Base-by-base conservation (phyloP, 2,113 vertebrate species). In the Eurystomus gularis region DNA sequence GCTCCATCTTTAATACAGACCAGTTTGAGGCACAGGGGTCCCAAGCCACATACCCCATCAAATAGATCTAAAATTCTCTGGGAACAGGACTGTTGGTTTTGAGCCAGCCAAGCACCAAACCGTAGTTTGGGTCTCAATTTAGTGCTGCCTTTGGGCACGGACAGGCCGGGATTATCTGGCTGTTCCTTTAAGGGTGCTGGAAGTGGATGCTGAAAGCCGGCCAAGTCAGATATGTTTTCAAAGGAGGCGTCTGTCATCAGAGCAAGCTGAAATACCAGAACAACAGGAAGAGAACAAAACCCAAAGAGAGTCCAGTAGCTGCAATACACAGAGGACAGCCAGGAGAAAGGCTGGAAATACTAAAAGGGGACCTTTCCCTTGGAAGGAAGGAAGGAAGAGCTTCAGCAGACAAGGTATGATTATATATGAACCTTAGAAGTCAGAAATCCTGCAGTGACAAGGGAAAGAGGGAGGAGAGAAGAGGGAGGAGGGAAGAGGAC, bases 361-460 rank as follows among this genome's bases (percentile, higher is more conserved):
- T 48, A 55, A 80, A 75, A 93, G 15, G n/a, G n/a, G 37, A 73
- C 29, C 72, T 94, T 57, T 62, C 16, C 48, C n/a, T 60, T 88
- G 64, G 79, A 80, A 82, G 18, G 33, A 62, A 66, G 66, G 88
- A 91, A 90, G 69, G 33, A 82, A 51, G 75, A 90, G 11, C 68
- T 70, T 65, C 92, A 48, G 49, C 40, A 72, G 44, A 90, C 78
- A 93, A 97, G 93, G 93, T 97, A 97, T 31, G 94, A 52, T 79
- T 54, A 73, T 65, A 87, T 40, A 61, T 14, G n/a, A 76, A 65
- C 44, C 66, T 83, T 5, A 3, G 66, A 92, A 91, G 61, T 26
- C 46, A 44, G 55, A 75, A 93, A 77, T 72, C 42, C 39, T 76
- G 7, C 39, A 88, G 26, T 49, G 48, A 37, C 31, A 48, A 55